Base-by-base conservation (phyloP, 2,888 invertebrate genomes). In the Drosophila villosipedis region DNA sequence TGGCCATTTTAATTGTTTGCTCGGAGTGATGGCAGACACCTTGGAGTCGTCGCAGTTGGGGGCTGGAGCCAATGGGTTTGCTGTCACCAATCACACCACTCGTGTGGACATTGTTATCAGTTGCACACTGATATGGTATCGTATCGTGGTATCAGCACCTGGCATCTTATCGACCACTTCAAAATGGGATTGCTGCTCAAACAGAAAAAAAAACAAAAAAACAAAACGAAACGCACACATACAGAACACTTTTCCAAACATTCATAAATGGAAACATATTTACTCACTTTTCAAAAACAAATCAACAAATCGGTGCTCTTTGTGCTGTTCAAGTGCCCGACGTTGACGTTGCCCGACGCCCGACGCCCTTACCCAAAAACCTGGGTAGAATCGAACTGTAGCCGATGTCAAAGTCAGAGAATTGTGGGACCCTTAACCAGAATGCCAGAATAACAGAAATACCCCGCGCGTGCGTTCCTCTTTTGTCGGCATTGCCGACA, bases 211-310 rank as follows among this genome's bases (percentile, higher is more conserved):
- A 53, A n/a, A 35, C 0, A 4, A 9, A 9, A 9, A 50, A 54
- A 35, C 25, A 2, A 55, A 4, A 25, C 86, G 76, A 74, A 83
- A 73, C 79, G 80, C 84, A 75, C 82, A 81, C 79, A 77, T 31
- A 61, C 16, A 47, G 25, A 68, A 71, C 72, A 71, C 41, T 78
- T 86, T 83, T 79, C 89, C 87, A 91, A 90, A 90, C 91, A 91
- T 80, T 83, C 80, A 91, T 82, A 91, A 91, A 91, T 91, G 91
- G 91, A 89, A 91, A 90, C 83, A 80, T 91, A 91, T 90, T 91
- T 91, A 89, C 91, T 90, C 84, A 90, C 91, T 90, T 91, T 81
- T 85, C 81, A 91, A 53, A 82, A 91, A 89, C 88, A 90, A 89
- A 87, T 84, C 90, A 89, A 90, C 88, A 91, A 88, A 88, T 88